A percentile compares a stretch with the other conserved stretches of the same genome.
Evolutionary conservation across 2,797 vertebrate species (phyloP).

Genomic region (Paguma larvata): DNA sequence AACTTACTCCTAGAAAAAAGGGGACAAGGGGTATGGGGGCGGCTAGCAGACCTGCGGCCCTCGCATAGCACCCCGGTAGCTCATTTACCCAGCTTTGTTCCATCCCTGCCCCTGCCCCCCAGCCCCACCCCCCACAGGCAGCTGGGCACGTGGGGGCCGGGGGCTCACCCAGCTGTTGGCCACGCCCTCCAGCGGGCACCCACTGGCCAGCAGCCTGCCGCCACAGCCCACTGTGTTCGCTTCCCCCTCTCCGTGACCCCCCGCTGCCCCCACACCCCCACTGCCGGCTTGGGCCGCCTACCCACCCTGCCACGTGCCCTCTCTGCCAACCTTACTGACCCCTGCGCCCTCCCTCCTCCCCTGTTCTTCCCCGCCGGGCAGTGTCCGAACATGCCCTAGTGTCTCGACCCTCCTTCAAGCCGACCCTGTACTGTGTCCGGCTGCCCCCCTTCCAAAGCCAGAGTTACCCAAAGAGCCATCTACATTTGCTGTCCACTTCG

Average conservation of each 20-base stretch:
- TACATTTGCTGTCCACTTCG: not conserved
- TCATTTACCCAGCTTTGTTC: not conserved
- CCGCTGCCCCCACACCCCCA: rapidly evolving
- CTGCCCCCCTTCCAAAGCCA: not conserved
- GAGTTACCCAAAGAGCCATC: not conserved
- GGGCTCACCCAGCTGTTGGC: not conserved
- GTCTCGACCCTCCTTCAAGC: not conserved
- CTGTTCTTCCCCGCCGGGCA: not conserved
- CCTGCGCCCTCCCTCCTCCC: not conserved
- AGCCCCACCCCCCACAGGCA: not conserved
- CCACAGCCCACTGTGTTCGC: too few species aligned
- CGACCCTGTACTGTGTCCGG: not conserved
- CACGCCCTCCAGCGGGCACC: not conserved
- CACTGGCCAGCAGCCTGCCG: not conserved
- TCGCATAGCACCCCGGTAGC: not conserved
- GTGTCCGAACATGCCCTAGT: not conserved
- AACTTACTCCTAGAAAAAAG: rapidly evolving
- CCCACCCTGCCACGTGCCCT: too few species aligned
- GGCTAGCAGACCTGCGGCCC: not conserved
- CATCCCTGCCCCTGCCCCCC: rapidly evolving
- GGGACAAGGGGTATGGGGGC: too few species aligned
- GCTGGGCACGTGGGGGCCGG: not conserved
- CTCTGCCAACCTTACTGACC: too few species aligned
- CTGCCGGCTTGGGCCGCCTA: not conserved
- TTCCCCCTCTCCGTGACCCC: not conserved